Evolutionary conservation across 2,888 invertebrate genomes (phyloP).

Genomic region (Phlogophora meticulosa): DNA sequence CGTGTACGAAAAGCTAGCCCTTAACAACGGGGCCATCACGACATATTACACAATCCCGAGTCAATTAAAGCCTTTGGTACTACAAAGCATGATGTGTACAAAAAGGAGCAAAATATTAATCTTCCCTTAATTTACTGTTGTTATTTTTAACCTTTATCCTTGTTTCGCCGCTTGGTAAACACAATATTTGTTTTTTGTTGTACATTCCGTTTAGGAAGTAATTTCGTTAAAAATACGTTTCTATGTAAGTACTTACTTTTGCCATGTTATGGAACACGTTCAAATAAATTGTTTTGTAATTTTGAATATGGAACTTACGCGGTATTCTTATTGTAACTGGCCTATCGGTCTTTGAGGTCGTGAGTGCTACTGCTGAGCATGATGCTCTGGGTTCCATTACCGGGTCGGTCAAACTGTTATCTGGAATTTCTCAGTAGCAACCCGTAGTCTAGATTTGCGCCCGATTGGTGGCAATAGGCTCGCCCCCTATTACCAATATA

Average conservation of each 20-base stretch:
- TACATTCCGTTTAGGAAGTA: slow-evolving; percentile 42
- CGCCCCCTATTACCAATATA: too few relatives aligned
- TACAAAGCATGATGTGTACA: slow-evolving; percentile 29
- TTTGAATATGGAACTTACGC: slow-evolving; percentile 42
- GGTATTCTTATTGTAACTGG: slow-evolving; percentile 14
- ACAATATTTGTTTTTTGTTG: slow-evolving; percentile 52
- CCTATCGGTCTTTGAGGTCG: too few relatives aligned
- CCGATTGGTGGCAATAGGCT: too few relatives aligned
- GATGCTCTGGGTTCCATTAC: too few relatives aligned
- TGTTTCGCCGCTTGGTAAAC: slow-evolving; percentile 42
- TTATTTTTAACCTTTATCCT: slow-evolving; percentile 57
- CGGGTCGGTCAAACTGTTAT: too few relatives aligned
- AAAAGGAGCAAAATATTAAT: slow-evolving; percentile 45
- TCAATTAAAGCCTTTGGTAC: slow-evolving; percentile 32
- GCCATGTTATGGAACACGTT: slow-evolving; percentile 24
- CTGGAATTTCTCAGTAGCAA: too few relatives aligned
- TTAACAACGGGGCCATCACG: neutral
- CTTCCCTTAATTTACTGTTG: slow-evolving; percentile 49
- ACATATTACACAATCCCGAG: slow-evolving; percentile 1
- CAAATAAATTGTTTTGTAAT: slow-evolving; percentile 58
- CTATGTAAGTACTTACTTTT: slow-evolving; percentile 28
- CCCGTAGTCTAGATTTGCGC: too few relatives aligned
- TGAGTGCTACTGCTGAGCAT: too few relatives aligned
- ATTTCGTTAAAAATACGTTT: slow-evolving; percentile 59
- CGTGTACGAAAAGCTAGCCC: too few relatives aligned